Conservation (phyloP, 2,797 vertebrate genomes). For the Acanthornis magna region DNA sequence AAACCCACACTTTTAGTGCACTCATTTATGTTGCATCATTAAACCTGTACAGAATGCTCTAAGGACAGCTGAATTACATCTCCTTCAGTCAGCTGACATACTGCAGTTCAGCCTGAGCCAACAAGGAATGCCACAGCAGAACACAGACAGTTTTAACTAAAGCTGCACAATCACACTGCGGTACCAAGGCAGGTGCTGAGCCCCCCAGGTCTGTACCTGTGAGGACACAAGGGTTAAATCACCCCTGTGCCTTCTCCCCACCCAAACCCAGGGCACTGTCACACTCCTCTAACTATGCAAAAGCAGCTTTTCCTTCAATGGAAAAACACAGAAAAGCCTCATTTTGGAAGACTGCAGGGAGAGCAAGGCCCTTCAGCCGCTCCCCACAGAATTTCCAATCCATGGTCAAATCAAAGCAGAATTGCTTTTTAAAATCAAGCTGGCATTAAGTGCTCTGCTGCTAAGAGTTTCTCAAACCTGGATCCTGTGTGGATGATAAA, state of each 20-base stretch:
- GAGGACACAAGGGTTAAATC: not conserved
- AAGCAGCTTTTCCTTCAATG: not conserved
- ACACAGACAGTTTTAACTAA: not conserved
- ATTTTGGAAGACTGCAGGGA: not conserved
- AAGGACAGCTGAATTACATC: not conserved
- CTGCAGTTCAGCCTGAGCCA: not conserved
- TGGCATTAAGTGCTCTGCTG: not conserved
- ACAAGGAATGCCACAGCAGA: not conserved
- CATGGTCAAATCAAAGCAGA: not conserved
- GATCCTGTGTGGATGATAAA: not conserved
- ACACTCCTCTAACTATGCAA: not conserved
- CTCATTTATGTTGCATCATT: not conserved
- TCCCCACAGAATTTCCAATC: not conserved
- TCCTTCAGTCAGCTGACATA: not conserved
- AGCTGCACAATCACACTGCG: fast-evolving
- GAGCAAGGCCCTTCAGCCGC: not conserved
- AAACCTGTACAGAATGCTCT: not conserved
- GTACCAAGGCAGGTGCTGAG: not conserved
- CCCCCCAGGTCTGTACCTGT: not conserved
- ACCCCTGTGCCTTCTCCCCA: not conserved
- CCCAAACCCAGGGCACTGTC: not conserved
- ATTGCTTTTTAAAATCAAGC: not conserved
- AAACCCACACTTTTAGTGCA: not conserved
- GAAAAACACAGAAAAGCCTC: not conserved
- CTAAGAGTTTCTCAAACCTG: not conserved